Evolutionary conservation across 1,140 invertebrate species (phyloP), one percentile per base, ranked within the genome.

Genomic region (Bombus polaris): DNA sequence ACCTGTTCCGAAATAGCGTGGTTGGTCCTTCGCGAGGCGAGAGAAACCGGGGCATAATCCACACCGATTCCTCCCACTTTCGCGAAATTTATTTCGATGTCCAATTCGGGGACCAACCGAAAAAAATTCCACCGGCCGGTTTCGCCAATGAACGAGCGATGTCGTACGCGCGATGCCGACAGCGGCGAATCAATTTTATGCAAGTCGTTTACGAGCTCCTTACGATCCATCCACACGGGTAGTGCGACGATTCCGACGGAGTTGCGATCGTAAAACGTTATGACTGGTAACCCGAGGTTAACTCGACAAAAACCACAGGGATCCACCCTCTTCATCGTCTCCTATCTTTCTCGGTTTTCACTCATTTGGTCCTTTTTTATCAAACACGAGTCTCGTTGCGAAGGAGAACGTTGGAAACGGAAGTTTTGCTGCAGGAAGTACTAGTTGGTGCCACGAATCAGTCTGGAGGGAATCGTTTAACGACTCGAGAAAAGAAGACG

Each of bases 111-210:
- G 66, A 53, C 57, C 65, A 68, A 1, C 53, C 74, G 13, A 81
- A 83, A 32, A n/a, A 32, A 87, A 66, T 80, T 81, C 47, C 47
- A 25, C 28, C n/a, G 62, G 68, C 87, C 77, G 81, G 81, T 85
- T 89, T 77, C 76, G 22, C 25, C 71, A 44, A 44, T 32, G 37
- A n/a, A 35, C 65, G 57, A 77, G 35, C 65, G 68, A 25, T 39
- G 62, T 85, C 62, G 68, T 75, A 62, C 44, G 22, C 71, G 3
- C 75, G 37, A 78, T 37, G 59, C 74, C 80, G 74, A 86, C 82
- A 73, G 71, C 74, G 85, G 83, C 87, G 87, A 92, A 92, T 93
- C 88, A 91, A 92, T 93, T 93, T 92, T 88, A 91, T 89, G 87
- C 88, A 85, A 88, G 85, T 91, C 91, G 87, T 93, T 93, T 92